Percentiles rank a stretch among this genome's conserved stretches.
phyloP scores from a whole-genome alignment of 1,140 invertebrate genomes.

The Drosophila saltans region DNA sequence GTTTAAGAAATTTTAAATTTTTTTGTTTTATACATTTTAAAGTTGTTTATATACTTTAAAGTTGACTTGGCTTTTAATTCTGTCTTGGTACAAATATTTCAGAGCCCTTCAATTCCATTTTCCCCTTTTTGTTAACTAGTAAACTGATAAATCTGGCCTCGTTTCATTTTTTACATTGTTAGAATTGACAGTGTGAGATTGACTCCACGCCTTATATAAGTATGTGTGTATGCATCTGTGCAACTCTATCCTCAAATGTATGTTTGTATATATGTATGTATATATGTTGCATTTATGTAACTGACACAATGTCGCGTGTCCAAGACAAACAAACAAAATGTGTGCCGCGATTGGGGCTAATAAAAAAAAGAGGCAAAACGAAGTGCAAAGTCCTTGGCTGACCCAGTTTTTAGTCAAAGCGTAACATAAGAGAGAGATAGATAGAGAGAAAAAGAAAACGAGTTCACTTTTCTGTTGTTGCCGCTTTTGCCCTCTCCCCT shows the following conservation, averaged over 20 bases:
- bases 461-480: neutral
- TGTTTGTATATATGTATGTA: slow-evolving; percentile 22
- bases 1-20: neutral
- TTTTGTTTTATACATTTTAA: no score
- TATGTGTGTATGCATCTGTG: neutral
- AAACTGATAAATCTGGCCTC: neutral
- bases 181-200: slow-evolving; percentile 22
- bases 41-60: no score
- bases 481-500: neutral
- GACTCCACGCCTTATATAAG: slow-evolving; percentile 31
- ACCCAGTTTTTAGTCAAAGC: slow-evolving; percentile 54
- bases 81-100: no score
- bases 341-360: slow-evolving; percentile 50
- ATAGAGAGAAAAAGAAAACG: slow-evolving; percentile 28
- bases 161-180: neutral
- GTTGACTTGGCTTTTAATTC: no score
- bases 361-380: slow-evolving; percentile 34
- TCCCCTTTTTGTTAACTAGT: neutral
- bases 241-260: slow-evolving; percentile 4
- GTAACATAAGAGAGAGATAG: slow-evolving; percentile 19
- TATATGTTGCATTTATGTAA: slow-evolving; percentile 30
- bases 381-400: slow-evolving; percentile 65
- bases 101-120: no score
- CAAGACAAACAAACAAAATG: slow-evolving; percentile 47
- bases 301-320: slow-evolving; percentile 61